phyloP scores from a whole-genome alignment of 2,797 vertebrate genomes.

The Bovichtus diacanthus region DNA sequence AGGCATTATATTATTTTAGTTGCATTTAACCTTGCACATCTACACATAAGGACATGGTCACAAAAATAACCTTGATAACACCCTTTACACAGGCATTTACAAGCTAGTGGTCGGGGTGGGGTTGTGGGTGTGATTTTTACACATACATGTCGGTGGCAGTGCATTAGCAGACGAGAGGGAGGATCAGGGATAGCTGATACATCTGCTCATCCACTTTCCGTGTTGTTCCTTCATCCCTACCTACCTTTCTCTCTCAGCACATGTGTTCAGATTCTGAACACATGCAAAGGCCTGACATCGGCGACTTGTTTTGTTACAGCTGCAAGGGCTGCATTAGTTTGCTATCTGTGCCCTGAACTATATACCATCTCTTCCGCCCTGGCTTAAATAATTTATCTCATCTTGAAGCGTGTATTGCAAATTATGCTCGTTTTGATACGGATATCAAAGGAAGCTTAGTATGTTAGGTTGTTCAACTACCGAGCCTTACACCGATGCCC shows the following conservation, averaged over 20 bases:
- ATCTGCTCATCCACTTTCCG: slow-evolving; percentile 26
- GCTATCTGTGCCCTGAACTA: slow-evolving; percentile 57
- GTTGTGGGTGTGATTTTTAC: background rate
- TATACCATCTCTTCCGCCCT: slow-evolving; percentile 56
- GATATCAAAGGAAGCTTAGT: slow-evolving; percentile 73
- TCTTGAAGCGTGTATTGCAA: slow-evolving; percentile 80
- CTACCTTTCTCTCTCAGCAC: background rate
- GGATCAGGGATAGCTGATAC: slow-evolving; percentile 16
- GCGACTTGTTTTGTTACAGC: slow-evolving; percentile 51
- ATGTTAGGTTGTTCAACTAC: slow-evolving; percentile 61
- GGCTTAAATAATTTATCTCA: slow-evolving; percentile 82
- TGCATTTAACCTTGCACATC: background rate
- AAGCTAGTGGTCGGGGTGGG: background rate
- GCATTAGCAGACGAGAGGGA: slow-evolving; percentile 3
- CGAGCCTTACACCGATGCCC: slow-evolving; percentile 41
- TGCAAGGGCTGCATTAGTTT: slow-evolving; percentile 40
- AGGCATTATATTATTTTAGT: background rate
- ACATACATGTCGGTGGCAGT: slow-evolving; percentile 17
- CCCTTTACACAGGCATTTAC: slow-evolving; percentile 7
- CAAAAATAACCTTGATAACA: slow-evolving; percentile 21
- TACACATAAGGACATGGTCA: background rate
- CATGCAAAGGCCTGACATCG: slow-evolving; percentile 12
- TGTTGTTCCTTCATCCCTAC: background rate
- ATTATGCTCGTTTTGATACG: slow-evolving; percentile 81
- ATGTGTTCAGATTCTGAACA: slow-evolving; percentile 32